Evolutionary conservation across 2,113 vertebrate species (phyloP), one percentile per base, ranked within the genome.

Genomic region (Oryzias melastigma): DNA sequence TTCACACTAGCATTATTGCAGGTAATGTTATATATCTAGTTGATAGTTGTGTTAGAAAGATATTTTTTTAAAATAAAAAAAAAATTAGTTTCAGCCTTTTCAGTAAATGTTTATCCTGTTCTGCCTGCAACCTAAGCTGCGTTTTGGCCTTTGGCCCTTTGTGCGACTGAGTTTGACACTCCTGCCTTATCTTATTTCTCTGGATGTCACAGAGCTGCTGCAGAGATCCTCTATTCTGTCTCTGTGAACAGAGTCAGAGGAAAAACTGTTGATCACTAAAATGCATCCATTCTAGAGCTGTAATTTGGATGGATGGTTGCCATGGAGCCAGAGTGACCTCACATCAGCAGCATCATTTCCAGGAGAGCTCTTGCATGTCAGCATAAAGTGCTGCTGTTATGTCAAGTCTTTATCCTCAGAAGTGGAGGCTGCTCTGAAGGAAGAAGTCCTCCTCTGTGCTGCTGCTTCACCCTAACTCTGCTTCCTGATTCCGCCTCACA

Each of bases 191-290:
- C 8, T 10, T 35, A 10, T 35, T 35, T 35, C 3, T 10, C 8
- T 35, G 29, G 29, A 35, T 8, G 3, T 12, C 29, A 12, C 8
- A 10, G 29, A 35, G 29, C 29, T 35, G 29, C 29, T 35, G 29
- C 29, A 35, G 29, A 35, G 29, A 35, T 12, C 29, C 29, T 10
- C 29, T 35, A 12, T 10, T 8, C 29, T 35, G 29, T 35, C 29
- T 35, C 7, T 29, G 6, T 29, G 27, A 29, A 7, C 1, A 35
- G 8, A 51, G n/a, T 51, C 16, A 51, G 15, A 58, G 52, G 1
- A 27, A 5, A 53, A 47, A 24, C n/a, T 10, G 42, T 42, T 69
- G 57, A 68, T 68, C 60, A 16, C 25, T 61, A 29, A 75, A 72
- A 52, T 63, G 19, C 25, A 50, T 35, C 15, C 1, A 0, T 15